These are phyloP conservation scores for Ursus arctos DNA, from an alignment of 2,113 vertebrate genomes.

Conservation along the genomic window DNA sequence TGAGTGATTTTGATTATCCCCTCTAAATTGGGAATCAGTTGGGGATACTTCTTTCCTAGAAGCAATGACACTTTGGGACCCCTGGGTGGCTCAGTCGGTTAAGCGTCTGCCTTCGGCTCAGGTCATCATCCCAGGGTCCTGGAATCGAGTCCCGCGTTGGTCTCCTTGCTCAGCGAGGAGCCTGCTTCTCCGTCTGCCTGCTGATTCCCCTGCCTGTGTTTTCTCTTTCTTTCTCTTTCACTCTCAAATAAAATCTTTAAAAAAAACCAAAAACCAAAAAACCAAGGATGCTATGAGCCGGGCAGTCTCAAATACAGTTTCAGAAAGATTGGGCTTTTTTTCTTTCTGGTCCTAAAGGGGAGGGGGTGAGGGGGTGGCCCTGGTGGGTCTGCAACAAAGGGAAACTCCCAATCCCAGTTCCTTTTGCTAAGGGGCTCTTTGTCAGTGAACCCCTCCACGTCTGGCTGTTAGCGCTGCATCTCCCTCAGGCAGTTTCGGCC, in stretches of 20 bases:
- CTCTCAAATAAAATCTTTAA: background rate
- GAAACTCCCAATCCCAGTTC: background rate
- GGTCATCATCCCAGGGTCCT: background rate
- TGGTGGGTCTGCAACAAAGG: background rate
- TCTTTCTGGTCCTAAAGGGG: background rate
- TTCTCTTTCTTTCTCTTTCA: background rate
- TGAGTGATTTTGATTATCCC: background rate
- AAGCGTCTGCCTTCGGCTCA: background rate
- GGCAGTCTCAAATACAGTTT: background rate
- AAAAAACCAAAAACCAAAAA: background rate
- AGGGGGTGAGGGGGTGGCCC: background rate
- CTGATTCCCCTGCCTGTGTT: background rate
- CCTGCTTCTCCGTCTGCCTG: background rate
- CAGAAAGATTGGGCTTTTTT: background rate
- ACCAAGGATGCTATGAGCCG: background rate
- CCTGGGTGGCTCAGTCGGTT: background rate
- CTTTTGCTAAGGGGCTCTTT: background rate
- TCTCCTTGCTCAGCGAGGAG: background rate
- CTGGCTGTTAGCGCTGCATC: background rate
- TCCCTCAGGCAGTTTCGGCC: no score
- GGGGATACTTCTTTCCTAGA: background rate
- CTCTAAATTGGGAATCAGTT: background rate
- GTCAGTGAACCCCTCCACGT: rapidly evolving
- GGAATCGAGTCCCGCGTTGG: no score
- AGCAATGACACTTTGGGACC: background rate